phyloP scores from a whole-genome alignment of 2,888 invertebrate genomes.

The Xylophagus ater region DNA sequence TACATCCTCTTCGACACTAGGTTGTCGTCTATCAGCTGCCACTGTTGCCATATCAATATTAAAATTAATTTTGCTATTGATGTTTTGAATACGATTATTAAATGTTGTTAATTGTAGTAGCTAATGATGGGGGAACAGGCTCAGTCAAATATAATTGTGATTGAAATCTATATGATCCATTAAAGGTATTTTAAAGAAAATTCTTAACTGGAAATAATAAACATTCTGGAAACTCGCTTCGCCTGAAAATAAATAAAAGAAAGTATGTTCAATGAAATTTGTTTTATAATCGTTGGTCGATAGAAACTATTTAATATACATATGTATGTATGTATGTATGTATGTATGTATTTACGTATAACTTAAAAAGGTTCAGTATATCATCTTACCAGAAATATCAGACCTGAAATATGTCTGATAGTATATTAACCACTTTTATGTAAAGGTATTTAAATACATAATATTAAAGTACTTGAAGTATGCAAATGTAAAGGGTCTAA shows the following conservation, averaged over 20 bases:
- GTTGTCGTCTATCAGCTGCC: conserved; percentile 27
- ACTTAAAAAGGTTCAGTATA: too few relatives aligned
- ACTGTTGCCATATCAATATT: conserved; percentile 15
- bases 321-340: too few relatives aligned
- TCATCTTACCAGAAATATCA: too few relatives aligned
- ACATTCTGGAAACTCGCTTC: conserved; percentile 89
- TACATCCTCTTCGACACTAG: conserved; percentile 36
- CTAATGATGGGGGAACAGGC: conserved; percentile 29
- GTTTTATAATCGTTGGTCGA: too few relatives aligned
- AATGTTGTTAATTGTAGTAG: conserved; percentile 9
- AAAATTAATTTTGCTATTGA: conserved; percentile 18
- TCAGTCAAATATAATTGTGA: conserved; percentile 50
- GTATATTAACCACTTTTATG: too few relatives aligned
- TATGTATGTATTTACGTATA: too few relatives aligned
- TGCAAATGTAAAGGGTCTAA: too few relatives aligned
- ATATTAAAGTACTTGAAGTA: too few relatives aligned
- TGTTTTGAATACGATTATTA: conserved; percentile 10
- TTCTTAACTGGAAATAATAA: conserved; percentile 81
- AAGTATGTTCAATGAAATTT: too few relatives aligned
- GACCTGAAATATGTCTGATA: too few relatives aligned
- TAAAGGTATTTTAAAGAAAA: conserved; percentile 54
- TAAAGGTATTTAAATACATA: too few relatives aligned
- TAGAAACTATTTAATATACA: too few relatives aligned
- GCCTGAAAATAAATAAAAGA: conserved; percentile 53
- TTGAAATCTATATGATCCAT: conserved; percentile 67